Evolutionary conservation across 2,113 vertebrate species (phyloP).

Genomic region (Chaenogobius annularis): DNA sequence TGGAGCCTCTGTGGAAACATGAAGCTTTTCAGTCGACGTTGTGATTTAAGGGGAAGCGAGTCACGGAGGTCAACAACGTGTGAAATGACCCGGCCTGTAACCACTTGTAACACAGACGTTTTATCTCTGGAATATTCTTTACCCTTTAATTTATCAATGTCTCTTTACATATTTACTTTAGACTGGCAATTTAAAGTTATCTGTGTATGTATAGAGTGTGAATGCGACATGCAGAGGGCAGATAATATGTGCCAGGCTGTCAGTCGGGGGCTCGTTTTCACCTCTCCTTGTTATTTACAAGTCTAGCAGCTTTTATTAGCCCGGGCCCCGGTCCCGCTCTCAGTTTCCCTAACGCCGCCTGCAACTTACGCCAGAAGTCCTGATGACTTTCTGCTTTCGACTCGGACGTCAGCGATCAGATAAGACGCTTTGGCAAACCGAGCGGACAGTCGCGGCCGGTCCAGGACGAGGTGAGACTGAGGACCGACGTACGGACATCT

Average conservation of each 20-base stretch:
- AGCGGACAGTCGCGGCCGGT: background rate
- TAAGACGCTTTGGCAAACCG: slow-evolving; percentile 16
- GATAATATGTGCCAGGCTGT: background rate
- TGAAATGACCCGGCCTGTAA: background rate
- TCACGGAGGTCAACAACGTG: background rate
- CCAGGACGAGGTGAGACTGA: background rate
- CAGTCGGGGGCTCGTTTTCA: slow-evolving; percentile 18
- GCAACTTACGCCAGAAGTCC: background rate
- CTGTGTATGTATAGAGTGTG: background rate
- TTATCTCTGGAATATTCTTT: background rate
- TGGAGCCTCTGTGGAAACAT: slow-evolving; percentile 2
- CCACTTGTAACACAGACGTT: background rate
- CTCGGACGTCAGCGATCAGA: slow-evolving; percentile 6
- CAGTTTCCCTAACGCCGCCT: slow-evolving; percentile 22
- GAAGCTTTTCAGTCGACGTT: background rate
- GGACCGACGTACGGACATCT: background rate
- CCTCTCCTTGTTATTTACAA: slow-evolving; percentile 28
- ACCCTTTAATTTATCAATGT: background rate
- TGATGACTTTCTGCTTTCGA: slow-evolving; percentile 30
- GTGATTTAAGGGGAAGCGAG: slow-evolving; percentile 4
- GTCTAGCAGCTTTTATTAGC: slow-evolving; percentile 27
- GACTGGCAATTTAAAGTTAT: too few relatives aligned
- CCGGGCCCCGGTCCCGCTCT: slow-evolving; percentile 18
- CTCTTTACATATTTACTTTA: background rate
- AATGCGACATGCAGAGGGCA: background rate